These are phyloP conservation scores for Macaca fascicularis DNA, from an alignment of 2,113 vertebrate genomes.

Conservation along the genomic window DNA sequence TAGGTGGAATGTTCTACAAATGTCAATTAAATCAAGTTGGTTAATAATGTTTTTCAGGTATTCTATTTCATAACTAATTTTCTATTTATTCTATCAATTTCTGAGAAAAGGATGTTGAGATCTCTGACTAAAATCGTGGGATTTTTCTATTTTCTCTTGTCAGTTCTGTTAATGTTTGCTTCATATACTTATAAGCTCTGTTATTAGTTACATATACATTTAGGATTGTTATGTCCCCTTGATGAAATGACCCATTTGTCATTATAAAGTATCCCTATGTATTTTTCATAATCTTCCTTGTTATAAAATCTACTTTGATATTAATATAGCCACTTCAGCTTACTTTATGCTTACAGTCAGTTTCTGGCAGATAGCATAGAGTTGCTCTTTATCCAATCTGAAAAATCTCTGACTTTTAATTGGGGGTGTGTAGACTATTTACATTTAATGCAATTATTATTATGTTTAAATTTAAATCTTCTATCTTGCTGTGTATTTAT, in stretches of 20 bases:
- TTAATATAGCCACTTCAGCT: not conserved
- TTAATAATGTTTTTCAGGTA: not conserved
- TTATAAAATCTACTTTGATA: not conserved
- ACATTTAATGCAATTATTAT: constrained; percentile 2
- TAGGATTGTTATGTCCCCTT: not conserved
- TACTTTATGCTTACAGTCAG: constrained; percentile 18
- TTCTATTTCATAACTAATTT: not conserved
- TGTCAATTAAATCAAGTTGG: not conserved
- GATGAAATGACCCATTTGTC: not conserved
- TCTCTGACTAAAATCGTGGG: not conserved
- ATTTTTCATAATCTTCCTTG: not conserved
- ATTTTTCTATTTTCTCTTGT: not conserved
- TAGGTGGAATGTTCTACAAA: not conserved
- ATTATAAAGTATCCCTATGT: not conserved
- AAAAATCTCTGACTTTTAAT: not conserved
- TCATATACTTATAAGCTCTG: not conserved
- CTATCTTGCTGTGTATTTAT: not conserved
- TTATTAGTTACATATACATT: not conserved
- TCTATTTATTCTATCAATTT: not conserved
- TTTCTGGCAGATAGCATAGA: not conserved
- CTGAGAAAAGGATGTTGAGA: not conserved
- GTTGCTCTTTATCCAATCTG: not conserved
- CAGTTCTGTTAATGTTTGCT: not conserved
- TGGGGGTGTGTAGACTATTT: not conserved
- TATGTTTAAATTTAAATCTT: constrained; percentile 16